phyloP scores from a whole-genome alignment of 2,113 vertebrate genomes.

The Aptenodytes forsteri region DNA sequence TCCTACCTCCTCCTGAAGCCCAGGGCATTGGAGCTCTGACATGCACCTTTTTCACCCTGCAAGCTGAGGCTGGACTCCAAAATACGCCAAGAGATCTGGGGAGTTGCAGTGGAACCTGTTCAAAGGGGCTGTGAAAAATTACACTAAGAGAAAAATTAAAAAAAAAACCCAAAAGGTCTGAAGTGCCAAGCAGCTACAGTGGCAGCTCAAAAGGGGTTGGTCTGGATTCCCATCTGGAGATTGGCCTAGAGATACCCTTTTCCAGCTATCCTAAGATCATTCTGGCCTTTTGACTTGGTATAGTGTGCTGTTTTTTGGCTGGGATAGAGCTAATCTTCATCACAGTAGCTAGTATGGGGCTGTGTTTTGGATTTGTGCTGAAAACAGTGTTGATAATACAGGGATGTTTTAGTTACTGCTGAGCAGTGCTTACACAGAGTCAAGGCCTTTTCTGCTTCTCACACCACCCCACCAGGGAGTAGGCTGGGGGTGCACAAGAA shows the following conservation, averaged over 20 bases:
- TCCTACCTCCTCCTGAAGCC: not conserved
- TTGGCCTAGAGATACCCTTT: not conserved
- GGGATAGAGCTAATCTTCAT: no score
- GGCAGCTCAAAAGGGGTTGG: not conserved
- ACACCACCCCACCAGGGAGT: no score
- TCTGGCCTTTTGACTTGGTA: constrained; percentile 1
- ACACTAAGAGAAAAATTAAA: not conserved
- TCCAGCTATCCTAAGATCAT: not conserved
- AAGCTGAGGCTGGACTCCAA: not conserved
- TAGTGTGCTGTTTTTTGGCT: no score
- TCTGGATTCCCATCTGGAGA: not conserved
- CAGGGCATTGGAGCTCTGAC: not conserved
- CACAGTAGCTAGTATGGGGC: no score
- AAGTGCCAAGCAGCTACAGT: not conserved
- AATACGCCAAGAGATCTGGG: not conserved
- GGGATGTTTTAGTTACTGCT: no score
- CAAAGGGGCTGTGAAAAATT: not conserved
- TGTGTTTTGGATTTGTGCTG: no score
- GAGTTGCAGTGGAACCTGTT: not conserved
- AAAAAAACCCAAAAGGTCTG: not conserved
- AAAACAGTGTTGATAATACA: no score
- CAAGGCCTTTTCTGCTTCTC: no score
- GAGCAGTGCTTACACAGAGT: no score
- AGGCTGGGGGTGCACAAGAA: no score
- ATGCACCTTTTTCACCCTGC: not conserved